Percentiles rank a stretch among this genome's conserved stretches.
Conservation (phyloP, 2,797 vertebrate species). For the Sardinella longiceps region DNA sequence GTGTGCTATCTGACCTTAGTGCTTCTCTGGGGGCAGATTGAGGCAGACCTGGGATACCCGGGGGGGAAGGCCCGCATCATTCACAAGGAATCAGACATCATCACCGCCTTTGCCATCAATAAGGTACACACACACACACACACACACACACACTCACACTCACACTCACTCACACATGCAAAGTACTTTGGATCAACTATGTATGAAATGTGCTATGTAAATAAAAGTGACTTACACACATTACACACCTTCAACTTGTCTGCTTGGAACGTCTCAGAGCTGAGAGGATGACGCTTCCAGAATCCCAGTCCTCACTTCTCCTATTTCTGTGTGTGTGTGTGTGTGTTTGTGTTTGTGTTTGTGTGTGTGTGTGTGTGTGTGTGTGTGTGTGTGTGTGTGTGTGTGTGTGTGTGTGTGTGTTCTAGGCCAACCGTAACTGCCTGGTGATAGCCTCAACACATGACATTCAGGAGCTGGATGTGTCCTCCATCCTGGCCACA, state of each 20-base stretch:
- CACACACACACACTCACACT: no score
- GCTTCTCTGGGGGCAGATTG: conserved; percentile 72
- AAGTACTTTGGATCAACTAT: no score
- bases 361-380: no score
- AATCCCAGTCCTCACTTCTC: no score
- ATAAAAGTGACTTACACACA: no score
- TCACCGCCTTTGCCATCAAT: conserved; percentile 98
- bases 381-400: background rate
- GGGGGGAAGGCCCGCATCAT: conserved; percentile 94
- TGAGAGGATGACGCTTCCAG: no score
- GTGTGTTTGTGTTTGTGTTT: no score
- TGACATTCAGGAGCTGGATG: conserved; percentile 97
- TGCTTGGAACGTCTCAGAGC: no score
- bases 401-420: conserved; percentile 33
- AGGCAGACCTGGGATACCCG: conserved; percentile 80
- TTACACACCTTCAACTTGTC: no score
- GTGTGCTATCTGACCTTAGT: background rate
- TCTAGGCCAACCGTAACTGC: conserved; percentile 96
- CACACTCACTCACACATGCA: no score
- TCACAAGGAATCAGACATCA: conserved; percentile 98
- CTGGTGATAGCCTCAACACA: conserved; percentile 97
- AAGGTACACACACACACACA: conserved; percentile 74
- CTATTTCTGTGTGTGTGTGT: no score
- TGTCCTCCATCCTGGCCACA: conserved; percentile 95
- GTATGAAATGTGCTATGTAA: no score